These are phyloP conservation scores for Flexamia atlantica DNA, from an alignment of 2,888 invertebrate species.

Conservation along the genomic window DNA sequence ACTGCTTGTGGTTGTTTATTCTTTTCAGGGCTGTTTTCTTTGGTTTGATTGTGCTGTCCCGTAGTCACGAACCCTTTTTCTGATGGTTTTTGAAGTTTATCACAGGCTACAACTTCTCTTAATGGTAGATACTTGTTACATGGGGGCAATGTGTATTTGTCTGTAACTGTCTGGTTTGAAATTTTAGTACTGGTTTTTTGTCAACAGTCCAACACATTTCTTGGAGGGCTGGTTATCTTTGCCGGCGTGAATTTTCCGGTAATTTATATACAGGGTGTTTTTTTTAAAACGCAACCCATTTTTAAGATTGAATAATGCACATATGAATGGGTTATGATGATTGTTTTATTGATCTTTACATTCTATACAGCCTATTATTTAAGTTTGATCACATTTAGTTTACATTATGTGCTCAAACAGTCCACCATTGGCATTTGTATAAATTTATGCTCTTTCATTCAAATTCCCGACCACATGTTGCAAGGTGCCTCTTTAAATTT, in stretches of 20 bases:
- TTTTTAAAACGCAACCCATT: no score
- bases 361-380: no score
- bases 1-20: background rate
- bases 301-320: no score
- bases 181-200: background rate
- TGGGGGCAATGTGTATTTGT: background rate
- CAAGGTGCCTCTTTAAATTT: no score
- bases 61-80: background rate
- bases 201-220: background rate
- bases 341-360: no score
- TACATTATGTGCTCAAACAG: no score
- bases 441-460: no score
- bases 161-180: background rate
- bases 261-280: no score
- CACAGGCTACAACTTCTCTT: background rate
- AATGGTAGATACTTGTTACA: background rate
- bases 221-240: background rate
- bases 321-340: no score
- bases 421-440: no score
- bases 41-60: background rate
- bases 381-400: no score
- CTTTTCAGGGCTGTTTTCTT: background rate
- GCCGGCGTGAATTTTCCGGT: background rate
- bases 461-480: no score
- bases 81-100: background rate